Percentiles rank a stretch among this genome's conserved stretches.
These are phyloP conservation scores for Chymomyza procnemis DNA, from an alignment of 2,888 invertebrate species.

Conservation along the genomic window DNA sequence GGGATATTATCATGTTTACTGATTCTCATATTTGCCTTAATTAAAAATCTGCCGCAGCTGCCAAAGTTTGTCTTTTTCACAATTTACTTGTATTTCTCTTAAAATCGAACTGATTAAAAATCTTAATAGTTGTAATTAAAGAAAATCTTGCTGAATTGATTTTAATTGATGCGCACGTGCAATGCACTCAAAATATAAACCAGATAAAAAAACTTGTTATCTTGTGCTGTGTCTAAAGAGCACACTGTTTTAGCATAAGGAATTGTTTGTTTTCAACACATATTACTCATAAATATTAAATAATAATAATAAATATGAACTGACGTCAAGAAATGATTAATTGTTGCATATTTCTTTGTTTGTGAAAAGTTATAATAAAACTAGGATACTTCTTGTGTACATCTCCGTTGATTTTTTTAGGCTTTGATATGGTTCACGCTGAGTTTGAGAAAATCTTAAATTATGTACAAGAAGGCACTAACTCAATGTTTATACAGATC, in stretches of 20 bases:
- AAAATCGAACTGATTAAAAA: not conserved
- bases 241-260: not conserved
- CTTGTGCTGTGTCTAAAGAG: not conserved
- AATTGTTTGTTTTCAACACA: not conserved
- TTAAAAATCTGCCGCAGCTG: not conserved
- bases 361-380: no score
- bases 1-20: no score
- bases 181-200: constrained; percentile 39
- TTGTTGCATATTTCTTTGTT: no score
- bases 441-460: no score
- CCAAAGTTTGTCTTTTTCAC: not conserved
- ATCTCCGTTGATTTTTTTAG: no score
- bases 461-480: no score
- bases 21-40: not conserved
- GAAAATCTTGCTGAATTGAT: constrained; percentile 47
- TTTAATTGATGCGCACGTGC: constrained; percentile 59
- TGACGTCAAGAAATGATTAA: no score
- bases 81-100: not conserved
- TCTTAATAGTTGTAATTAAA: not conserved
- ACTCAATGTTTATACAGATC: no score
- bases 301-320: not conserved
- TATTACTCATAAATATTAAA: not conserved
- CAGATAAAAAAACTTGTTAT: not conserved
- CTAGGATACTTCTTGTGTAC: no score
- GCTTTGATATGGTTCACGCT: no score